Base-by-base conservation (phyloP, 2,113 vertebrate genomes). In the Tautogolabrus adspersus region DNA sequence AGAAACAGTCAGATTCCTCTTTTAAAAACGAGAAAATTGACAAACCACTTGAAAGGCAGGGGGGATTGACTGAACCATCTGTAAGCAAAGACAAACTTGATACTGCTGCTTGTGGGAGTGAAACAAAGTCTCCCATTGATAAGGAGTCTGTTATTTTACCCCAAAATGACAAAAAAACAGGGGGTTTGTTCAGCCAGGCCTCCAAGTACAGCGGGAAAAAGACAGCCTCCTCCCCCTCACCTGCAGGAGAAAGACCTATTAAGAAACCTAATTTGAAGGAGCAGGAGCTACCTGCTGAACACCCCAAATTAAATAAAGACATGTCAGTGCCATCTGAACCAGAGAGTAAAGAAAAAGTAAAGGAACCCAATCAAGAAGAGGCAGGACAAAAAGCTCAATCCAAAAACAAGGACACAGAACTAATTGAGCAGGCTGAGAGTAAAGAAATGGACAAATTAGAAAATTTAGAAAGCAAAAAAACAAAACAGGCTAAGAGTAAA, bases 101-200 rank as follows among this genome's bases (percentile, higher is more conserved):
- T 84, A 86, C 71, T 58, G 65, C 72, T 42, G 52, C 75, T 58
- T 11, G n/a, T 40, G 64, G 57, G 72, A 57, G 60, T 6, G 75
- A 22, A 68, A 90, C 90, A 89, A 90, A 89, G 86, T 44, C n/a
- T 10, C 57, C 82, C 23, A 59, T 85, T 89, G 79, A 87, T 61
- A 62, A 69, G 19, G 69, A 57, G 47, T 2, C 61, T 0, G 57
- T 59, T 73, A 61, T 84, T 86, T 72, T 70, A 85, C 40, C 80
- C 51, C 67, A 69, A 82, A 84, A 81, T 62, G 79, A 87, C 72
- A 79, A 80, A 58, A 71, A 42, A 60, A 21, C 68, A 26, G 65
- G 47, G 11, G 66, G 21, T 57, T 18, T 15, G 65, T 66, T 87
- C 55, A 74, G 73, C 66, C 34, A 65, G 0, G 26, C 10, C 42